Evolutionary conservation across 2,888 invertebrate genomes (phyloP), one percentile per base, ranked within the genome.

Genomic region (Syrphus vitripennis): DNA sequence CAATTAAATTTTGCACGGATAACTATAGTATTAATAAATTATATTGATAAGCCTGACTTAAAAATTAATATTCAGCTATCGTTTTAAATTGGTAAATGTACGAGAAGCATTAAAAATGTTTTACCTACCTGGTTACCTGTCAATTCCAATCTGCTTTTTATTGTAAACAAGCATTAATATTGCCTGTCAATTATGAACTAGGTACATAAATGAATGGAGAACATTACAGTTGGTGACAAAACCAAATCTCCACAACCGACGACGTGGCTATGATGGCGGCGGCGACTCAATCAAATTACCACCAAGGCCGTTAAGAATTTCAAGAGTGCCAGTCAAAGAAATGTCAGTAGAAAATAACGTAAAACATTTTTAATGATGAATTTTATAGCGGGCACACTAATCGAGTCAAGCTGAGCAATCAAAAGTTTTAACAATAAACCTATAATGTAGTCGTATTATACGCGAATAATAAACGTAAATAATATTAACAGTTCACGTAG

Each of bases 281-380:
- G 26, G 16, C 34, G 12, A 21, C 34, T 21, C 14, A 59, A 37
- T 59, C 12, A 37, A 37, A 59, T 59, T 59, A 59, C 59, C 59
- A 59, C 21, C 59, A 59, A 59, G 59, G 59, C 37, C 59, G 37
- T 59, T 59, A 59, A 37, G 59, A 37, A 59, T 37, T 34, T 59
- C 5, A 59, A 57, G 37, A 9, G 6, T 14, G 21, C 21, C 14
- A 37, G 21, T 37, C 7, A 34, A 59, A 37, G 21, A 59, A 37
- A 34, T 37, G 3, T 37, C 59, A 59, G 37, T 59, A 12, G n/a
- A 55, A 55, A 55, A 9, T 16, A 10, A 4, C 7, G 0, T 3
- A 3, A 29, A 29, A 55, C 16, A 9, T 2, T 55, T 16, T 53
- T 53, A 16, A 55, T 29, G 53, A 29, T 55, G n/a, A 29, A 16